Conservation (phyloP, 35 echinoderm and acorn worm species). For the Chiridota heheva region DNA sequence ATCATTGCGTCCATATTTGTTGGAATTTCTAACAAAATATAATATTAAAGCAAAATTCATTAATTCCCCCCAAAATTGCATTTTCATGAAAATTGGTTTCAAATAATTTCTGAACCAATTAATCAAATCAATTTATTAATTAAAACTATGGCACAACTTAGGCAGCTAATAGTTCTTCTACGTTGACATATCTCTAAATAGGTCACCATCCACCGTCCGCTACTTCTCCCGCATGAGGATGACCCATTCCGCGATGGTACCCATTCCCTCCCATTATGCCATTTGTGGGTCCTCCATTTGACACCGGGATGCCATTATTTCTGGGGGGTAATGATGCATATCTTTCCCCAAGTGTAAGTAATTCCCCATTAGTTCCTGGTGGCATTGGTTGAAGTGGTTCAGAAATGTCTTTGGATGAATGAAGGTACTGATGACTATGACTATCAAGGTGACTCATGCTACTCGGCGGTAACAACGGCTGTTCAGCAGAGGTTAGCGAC, state of each 20-base stretch:
- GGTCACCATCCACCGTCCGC: slow-evolving; percentile 36
- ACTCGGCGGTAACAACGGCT: slow-evolving; percentile 42
- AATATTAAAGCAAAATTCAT: too few relatives aligned
- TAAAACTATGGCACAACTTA: too few relatives aligned
- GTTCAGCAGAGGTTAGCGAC: slow-evolving; percentile 40
- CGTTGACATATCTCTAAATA: too few relatives aligned
- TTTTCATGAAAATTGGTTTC: too few relatives aligned
- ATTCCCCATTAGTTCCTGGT: slow-evolving; percentile 32
- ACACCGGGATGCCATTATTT: slow-evolving; percentile 13
- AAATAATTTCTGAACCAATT: too few relatives aligned
- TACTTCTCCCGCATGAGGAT: slow-evolving; percentile 27
- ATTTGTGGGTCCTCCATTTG: slow-evolving; percentile 19
- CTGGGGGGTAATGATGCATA: slow-evolving; percentile 37
- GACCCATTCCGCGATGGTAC: too few relatives aligned
- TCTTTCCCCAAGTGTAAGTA: slow-evolving; percentile 45
- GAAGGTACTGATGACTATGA: slow-evolving; percentile 27
- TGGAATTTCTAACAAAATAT: too few relatives aligned
- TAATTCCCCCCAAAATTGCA: too few relatives aligned
- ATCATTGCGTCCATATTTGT: too few relatives aligned
- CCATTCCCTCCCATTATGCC: slow-evolving; percentile 44
- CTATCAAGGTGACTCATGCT: slow-evolving; percentile 26
- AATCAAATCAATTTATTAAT: too few relatives aligned
- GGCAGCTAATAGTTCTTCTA: too few relatives aligned
- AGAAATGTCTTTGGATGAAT: slow-evolving; percentile 49
- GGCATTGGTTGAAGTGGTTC: slow-evolving; percentile 34